Percentiles rank a stretch among this genome's conserved stretches.
Evolutionary conservation across 2,888 invertebrate species (phyloP).

Genomic region (Diabrotica balteata): DNA sequence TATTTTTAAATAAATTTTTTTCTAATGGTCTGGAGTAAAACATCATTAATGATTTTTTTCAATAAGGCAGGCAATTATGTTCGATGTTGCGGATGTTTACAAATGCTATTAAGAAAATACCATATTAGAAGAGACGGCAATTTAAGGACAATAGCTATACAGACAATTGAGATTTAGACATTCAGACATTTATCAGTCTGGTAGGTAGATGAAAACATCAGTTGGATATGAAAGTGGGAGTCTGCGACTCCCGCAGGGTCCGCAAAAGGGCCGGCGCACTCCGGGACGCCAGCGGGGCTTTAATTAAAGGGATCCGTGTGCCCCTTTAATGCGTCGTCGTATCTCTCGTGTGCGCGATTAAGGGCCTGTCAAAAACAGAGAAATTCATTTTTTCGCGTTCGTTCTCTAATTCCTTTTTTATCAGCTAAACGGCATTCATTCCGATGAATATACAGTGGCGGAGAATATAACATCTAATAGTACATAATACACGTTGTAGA

Average conservation of each 20-base stretch:
- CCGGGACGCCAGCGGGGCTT: conserved; percentile 45
- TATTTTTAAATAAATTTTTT: too few species aligned
- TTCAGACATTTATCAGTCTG: conserved; percentile 17
- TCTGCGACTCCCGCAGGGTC: conserved; percentile 15
- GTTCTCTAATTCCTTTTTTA: conserved; percentile 63
- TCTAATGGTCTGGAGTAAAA: too few species aligned
- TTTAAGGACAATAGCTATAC: conserved; percentile 6
- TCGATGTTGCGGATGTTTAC: too few species aligned
- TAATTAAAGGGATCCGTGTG: conserved; percentile 58
- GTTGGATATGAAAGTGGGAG: conserved; percentile 15
- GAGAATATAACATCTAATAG: not conserved
- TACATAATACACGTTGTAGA: not conserved
- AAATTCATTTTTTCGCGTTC: conserved; percentile 63
- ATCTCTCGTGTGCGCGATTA: conserved; percentile 61
- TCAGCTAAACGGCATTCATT: conserved; percentile 62
- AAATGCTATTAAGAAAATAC: too few species aligned
- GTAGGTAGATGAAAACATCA: conserved; percentile 16
- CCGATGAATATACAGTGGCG: conserved; percentile 25
- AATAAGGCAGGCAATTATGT: too few species aligned
- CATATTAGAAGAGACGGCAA: conserved; percentile 2
- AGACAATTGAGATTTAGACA: conserved; percentile 13
- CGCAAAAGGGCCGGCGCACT: conserved; percentile 22
- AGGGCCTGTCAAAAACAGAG: conserved; percentile 64
- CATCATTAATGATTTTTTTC: too few species aligned
- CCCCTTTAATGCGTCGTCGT: conserved; percentile 58